phyloP scores from a whole-genome alignment of 2,797 vertebrate species.

The Linurgus olivaceus region DNA sequence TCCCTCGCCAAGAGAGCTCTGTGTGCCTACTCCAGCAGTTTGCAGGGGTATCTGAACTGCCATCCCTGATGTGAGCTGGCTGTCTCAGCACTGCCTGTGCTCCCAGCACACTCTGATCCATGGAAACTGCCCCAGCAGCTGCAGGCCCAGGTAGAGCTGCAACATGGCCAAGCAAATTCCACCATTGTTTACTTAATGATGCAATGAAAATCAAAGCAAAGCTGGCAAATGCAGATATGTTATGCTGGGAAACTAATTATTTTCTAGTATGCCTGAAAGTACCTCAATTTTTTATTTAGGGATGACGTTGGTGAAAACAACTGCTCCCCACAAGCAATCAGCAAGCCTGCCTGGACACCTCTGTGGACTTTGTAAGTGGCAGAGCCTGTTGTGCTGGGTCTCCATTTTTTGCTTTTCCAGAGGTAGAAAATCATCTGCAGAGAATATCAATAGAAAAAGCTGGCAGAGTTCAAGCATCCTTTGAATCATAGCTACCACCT shows the following conservation, averaged over 20 bases:
- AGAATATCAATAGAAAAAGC: not conserved
- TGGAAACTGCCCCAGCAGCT: not conserved
- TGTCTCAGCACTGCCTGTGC: not conserved
- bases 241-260: not conserved
- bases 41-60: accelerated
- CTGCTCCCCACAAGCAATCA: not conserved
- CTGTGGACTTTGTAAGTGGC: not conserved
- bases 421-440: not conserved
- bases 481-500: not conserved
- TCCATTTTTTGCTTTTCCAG: not conserved
- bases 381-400: not conserved
- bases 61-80: not conserved
- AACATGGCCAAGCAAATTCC: not conserved
- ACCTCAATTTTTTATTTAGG: not conserved
- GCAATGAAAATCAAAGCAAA: not conserved
- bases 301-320: not conserved
- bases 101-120: not conserved
- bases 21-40: not conserved
- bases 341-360: not conserved
- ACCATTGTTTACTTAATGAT: not conserved
- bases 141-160: not conserved
- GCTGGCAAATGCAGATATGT: not conserved
- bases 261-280: not conserved
- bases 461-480: not conserved
- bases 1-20: not conserved